Evolutionary conservation across 2,888 invertebrate species (phyloP), one percentile per base, ranked within the genome.

Genomic region (Atherix ibis): DNA sequence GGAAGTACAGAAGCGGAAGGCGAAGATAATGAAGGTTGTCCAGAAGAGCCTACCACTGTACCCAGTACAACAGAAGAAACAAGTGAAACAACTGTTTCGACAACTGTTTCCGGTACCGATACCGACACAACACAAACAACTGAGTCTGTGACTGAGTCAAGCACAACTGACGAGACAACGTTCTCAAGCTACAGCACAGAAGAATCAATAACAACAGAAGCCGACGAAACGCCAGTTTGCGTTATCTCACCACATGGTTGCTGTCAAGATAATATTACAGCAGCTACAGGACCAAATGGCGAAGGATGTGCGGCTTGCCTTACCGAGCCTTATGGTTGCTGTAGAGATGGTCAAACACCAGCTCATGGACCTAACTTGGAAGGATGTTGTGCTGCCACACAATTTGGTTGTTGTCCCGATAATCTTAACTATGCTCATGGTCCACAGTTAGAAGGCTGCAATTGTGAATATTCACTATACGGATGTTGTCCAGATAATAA

Each of bases 361-460:
- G 85, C 94, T 2, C 84, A 87, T 49, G 95, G 94, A 3, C 73
- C 74, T 1, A 73, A 72, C 45, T 63, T 68, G 27, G 83, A 87
- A 56, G 94, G 91, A 0, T 88, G 87, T 52, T 88, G 87, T 48
- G 58, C 84, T 31, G 67, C 68, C 17, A 65, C 72, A 3, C 62
- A 67, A 4, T 80, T 67, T 52, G 87, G 89, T n/a, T 95, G 94
- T 58, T 95, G 94, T 48, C 82, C 82, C 1, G 92, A 95, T 52
- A 83, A 88, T 51, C 73, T 80, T 46, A 70, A 74, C 27, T 68
- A 80, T 2, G 89, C 92, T 4, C 68, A 73, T 40, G 92, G 94
- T 40, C 77, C 82, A 0, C 69, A 77, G 49, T 61, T 70, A 19
- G 73, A 80, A 62, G 81, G 81, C 13, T 89, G 89, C 48, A 77